A percentile compares a stretch with the other conserved stretches of the same genome.
Evolutionary conservation across 1,140 invertebrate genomes (phyloP).

Genomic region (Palaemon carinicauda): DNA sequence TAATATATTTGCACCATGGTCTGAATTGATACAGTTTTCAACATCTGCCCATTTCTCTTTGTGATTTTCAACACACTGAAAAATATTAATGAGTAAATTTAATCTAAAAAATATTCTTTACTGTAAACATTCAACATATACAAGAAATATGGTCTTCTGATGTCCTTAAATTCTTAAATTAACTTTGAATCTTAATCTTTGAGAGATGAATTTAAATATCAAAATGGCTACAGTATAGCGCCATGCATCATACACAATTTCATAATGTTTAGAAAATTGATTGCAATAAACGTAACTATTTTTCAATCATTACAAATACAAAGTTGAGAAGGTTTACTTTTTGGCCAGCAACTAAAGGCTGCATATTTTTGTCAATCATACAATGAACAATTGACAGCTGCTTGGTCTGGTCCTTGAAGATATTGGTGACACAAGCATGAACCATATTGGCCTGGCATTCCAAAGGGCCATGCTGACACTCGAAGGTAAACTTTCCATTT

Average conservation of each 20-base stretch:
- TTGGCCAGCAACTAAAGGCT: constrained; percentile 22
- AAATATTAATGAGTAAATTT: not conserved
- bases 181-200: no score
- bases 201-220: no score
- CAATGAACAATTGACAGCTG: constrained; percentile 37
- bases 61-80: constrained; percentile 44
- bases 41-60: constrained; percentile 11
- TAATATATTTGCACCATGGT: constrained; percentile 26
- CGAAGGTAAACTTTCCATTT: constrained; percentile 50
- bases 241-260: not conserved
- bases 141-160: not conserved
- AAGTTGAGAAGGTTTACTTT: not conserved
- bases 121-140: not conserved
- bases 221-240: no score
- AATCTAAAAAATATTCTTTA: not conserved
- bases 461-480: constrained; percentile 61
- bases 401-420: constrained; percentile 17
- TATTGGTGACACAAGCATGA: constrained; percentile 58
- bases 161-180: not conserved
- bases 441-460: constrained; percentile 62
- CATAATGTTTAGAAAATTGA: not conserved
- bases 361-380: constrained; percentile 41
- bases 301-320: not conserved
- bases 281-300: not conserved
- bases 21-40: constrained; percentile 6